Conservation (phyloP, 2,113 vertebrate species). For the Mohoua ochrocephala region DNA sequence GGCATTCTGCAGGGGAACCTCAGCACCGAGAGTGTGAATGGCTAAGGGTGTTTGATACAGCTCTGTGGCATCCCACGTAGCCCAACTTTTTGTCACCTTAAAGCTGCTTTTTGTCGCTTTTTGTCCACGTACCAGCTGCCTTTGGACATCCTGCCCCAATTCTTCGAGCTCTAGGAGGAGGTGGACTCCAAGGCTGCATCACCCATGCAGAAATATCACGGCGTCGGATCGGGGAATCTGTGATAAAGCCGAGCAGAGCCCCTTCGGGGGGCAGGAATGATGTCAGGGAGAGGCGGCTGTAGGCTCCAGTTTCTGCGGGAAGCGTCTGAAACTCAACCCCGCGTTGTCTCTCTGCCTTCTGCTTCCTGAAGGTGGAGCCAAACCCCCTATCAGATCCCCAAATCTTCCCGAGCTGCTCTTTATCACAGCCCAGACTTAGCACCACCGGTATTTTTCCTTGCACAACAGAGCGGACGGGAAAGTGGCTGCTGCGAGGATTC, state of each 20-base stretch:
- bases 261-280: neutral
- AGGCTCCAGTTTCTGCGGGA: neutral
- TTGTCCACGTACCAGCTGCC: neutral
- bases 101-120: neutral
- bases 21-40: neutral
- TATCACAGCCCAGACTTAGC: neutral
- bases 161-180: neutral
- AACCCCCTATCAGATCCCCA: constrained; percentile 44
- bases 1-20: neutral
- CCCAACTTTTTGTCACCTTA: neutral
- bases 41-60: neutral
- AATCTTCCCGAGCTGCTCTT: neutral
- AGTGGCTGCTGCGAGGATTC: constrained; percentile 1
- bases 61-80: rapidly evolving
- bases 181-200: neutral
- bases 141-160: neutral
- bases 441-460: neutral
- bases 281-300: neutral
- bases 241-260: neutral
- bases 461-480: neutral
- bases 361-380: constrained; percentile 74
- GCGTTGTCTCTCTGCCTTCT: neutral
- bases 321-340: neutral
- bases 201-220: rapidly evolving
- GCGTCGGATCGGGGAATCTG: neutral